Conservation (phyloP, 1,140 invertebrate genomes). For the Drosophila punjabiensis region DNA sequence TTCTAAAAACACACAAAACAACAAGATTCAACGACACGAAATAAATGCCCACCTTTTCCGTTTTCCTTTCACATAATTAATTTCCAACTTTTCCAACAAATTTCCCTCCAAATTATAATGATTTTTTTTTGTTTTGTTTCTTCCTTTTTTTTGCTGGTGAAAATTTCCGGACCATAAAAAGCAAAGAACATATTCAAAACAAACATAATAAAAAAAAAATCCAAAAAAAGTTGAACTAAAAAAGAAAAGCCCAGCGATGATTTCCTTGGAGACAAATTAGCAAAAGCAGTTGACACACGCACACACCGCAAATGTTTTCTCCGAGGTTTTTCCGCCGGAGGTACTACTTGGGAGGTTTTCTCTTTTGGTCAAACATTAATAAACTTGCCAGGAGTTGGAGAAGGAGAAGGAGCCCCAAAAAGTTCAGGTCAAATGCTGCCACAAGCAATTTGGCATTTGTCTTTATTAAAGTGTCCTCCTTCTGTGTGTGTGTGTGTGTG, state of each 20-base stretch:
- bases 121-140: conserved; percentile 21
- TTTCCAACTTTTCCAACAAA: conserved; percentile 38
- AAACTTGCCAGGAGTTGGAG: conserved; percentile 40
- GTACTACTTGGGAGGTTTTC: conserved; percentile 4
- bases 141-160: background rate
- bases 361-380: conserved; percentile 63
- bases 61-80: conserved; percentile 38
- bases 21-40: conserved; percentile 19
- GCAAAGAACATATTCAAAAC: conserved; percentile 63
- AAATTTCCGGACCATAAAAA: conserved; percentile 40
- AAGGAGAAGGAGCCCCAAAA: background rate
- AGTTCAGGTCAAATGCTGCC: conserved; percentile 54
- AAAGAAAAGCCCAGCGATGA: conserved; percentile 56
- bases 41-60: conserved; percentile 24
- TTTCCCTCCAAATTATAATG: conserved; percentile 35
- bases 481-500: background rate
- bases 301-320: conserved; percentile 42
- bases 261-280: conserved; percentile 82
- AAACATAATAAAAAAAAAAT: conserved; percentile 57
- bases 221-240: conserved; percentile 24
- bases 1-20: background rate
- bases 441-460: conserved; percentile 70
- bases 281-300: conserved; percentile 62
- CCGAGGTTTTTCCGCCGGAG: conserved; percentile 13
- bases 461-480: conserved; percentile 56